These are phyloP conservation scores for Thereva nobilitata DNA, from an alignment of 2,888 invertebrate species.

Conservation along the genomic window DNA sequence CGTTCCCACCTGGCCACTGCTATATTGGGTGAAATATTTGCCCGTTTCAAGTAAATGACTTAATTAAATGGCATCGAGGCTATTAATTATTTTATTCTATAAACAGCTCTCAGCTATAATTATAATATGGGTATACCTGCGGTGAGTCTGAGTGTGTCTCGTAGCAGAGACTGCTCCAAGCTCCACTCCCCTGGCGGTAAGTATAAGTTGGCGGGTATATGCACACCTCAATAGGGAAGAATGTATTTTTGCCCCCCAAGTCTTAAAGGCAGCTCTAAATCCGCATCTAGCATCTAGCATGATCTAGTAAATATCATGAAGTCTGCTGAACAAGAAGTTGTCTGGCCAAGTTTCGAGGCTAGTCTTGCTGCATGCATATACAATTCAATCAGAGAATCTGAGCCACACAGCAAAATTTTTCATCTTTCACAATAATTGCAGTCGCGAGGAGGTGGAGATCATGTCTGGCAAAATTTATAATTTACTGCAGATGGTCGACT, in stretches of 20 bases:
- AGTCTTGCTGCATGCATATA: constrained; percentile 12
- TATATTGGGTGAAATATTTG: constrained; percentile 44
- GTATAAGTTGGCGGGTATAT: too few relatives aligned
- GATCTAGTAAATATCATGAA: too few relatives aligned
- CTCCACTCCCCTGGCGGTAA: constrained; percentile 9
- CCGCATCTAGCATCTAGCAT: too few relatives aligned
- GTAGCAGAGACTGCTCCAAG: constrained; percentile 17
- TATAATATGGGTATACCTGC: too few relatives aligned
- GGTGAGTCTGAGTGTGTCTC: too few relatives aligned
- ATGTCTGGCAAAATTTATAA: constrained; percentile 38
- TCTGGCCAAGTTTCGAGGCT: background rate
- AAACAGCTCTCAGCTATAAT: constrained; percentile 29
- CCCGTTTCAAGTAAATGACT: constrained; percentile 45
- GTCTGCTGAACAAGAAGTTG: too few relatives aligned
- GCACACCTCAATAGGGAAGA: too few relatives aligned
- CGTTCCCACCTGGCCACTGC: background rate
- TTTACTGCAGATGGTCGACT: constrained; percentile 26
- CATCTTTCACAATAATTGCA: constrained; percentile 32
- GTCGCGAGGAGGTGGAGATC: constrained; percentile 28
- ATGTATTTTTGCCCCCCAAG: too few relatives aligned
- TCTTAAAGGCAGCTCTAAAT: too few relatives aligned
- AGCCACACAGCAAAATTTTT: constrained; percentile 11
- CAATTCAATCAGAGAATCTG: constrained; percentile 33
- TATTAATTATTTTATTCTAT: constrained; percentile 45
- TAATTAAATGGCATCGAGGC: constrained; percentile 46